phyloP scores from a whole-genome alignment of 2,113 vertebrate species.

The Notechis scutatus region DNA sequence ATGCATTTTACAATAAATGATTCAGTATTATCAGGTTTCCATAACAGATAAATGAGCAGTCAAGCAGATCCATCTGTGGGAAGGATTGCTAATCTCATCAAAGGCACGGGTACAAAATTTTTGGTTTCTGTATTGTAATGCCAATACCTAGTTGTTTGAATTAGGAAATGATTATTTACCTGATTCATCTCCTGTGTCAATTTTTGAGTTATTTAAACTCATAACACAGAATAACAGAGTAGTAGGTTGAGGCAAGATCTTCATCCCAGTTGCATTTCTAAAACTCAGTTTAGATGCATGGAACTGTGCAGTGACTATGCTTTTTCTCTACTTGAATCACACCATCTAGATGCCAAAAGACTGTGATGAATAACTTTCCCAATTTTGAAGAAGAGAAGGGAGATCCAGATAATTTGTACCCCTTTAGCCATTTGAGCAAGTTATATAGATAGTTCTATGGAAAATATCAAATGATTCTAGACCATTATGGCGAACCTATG shows the following conservation, averaged over 20 bases:
- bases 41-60: neutral
- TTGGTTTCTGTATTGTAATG: neutral
- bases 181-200: neutral
- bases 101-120: neutral
- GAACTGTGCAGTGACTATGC: neutral
- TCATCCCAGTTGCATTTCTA: neutral
- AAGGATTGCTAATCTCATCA: neutral
- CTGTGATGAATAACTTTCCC: neutral
- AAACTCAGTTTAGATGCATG: neutral
- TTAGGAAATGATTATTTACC: neutral
- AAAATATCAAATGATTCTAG: neutral
- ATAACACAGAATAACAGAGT: neutral
- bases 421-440: neutral
- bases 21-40: neutral
- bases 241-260: neutral
- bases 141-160: neutral
- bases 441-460: neutral
- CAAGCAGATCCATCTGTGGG: neutral
- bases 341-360: neutral
- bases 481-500: no score
- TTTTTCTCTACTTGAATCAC: neutral
- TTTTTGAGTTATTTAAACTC: neutral
- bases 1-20: neutral
- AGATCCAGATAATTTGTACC: neutral
- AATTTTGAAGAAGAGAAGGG: neutral